These are phyloP conservation scores for Propithecus perrieri DNA, from an alignment of 2,797 vertebrate species.

Conservation along the genomic window DNA sequence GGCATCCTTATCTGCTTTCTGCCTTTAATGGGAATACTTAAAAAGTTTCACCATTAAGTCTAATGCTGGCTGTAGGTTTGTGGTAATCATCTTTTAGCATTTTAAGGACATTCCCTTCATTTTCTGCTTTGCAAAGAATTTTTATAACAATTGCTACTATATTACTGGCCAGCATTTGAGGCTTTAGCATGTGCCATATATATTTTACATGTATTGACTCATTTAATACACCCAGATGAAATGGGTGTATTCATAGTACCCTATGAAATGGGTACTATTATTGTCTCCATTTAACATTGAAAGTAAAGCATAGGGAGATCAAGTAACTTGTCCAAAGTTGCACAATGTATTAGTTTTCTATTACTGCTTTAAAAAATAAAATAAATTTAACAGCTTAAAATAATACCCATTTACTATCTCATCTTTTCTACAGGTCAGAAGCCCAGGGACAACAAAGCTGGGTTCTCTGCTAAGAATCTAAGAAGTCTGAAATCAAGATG, in stretches of 20 bases:
- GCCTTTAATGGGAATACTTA: not conserved
- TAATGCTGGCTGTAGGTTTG: not conserved
- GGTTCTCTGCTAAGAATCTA: not conserved
- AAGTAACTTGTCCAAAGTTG: not conserved
- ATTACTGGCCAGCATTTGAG: not conserved
- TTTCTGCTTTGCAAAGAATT: not conserved
- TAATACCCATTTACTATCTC: not conserved
- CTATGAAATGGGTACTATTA: not conserved
- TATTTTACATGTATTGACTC: not conserved
- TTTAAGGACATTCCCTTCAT: not conserved
- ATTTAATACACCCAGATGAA: not conserved
- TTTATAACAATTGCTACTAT: not conserved
- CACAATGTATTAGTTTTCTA: not conserved
- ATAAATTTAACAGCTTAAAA: not conserved
- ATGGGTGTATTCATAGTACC: too few relatives aligned
- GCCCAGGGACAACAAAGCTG: not conserved
- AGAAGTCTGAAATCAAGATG: not conserved
- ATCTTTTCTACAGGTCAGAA: not conserved
- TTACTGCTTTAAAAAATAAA: not conserved
- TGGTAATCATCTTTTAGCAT: not conserved
- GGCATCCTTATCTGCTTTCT: not conserved
- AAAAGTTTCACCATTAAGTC: not conserved
- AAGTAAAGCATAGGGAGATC: not conserved
- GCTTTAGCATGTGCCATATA: not conserved
- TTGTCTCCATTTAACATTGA: not conserved